Evolutionary conservation across 2,797 vertebrate genomes (phyloP).

Genomic region (Bufotes viridis): DNA sequence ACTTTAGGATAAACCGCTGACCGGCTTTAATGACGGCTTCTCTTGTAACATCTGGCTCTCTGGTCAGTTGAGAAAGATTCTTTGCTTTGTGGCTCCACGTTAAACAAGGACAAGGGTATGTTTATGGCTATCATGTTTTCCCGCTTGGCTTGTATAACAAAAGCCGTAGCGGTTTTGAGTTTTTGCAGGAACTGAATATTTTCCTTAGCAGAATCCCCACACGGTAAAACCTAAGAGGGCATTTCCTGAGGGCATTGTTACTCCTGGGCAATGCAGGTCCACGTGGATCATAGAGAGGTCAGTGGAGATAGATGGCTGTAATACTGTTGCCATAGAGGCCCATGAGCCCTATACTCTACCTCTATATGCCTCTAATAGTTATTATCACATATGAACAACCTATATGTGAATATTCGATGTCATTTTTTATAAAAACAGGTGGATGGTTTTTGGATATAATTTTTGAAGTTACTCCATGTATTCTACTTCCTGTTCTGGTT

Average conservation of each 20-base stretch:
- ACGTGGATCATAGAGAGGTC: background rate
- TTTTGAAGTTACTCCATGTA: too few relatives aligned
- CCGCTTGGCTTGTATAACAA: background rate
- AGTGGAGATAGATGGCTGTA: too few relatives aligned
- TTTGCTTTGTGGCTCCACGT: constrained; percentile 22
- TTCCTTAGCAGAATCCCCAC: background rate
- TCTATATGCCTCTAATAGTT: too few relatives aligned
- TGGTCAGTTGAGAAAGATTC: constrained; percentile 18
- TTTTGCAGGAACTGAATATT: background rate
- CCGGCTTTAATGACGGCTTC: background rate
- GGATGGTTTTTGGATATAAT: too few relatives aligned
- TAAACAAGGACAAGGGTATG: constrained; percentile 35
- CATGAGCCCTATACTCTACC: too few relatives aligned
- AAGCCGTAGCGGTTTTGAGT: background rate
- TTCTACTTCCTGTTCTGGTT: too few relatives aligned
- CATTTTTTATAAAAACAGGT: too few relatives aligned
- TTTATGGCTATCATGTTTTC: constrained; percentile 25
- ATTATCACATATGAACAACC: too few relatives aligned
- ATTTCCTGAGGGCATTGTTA: background rate
- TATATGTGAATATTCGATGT: too few relatives aligned
- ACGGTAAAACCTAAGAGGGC: too few relatives aligned
- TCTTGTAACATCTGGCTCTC: background rate
- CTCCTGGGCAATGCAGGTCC: background rate
- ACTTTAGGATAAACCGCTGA: constrained; percentile 44
- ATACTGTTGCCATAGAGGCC: too few relatives aligned